These are phyloP conservation scores for Idaea aversata DNA, from an alignment of 2,888 invertebrate genomes.

Conservation along the genomic window DNA sequence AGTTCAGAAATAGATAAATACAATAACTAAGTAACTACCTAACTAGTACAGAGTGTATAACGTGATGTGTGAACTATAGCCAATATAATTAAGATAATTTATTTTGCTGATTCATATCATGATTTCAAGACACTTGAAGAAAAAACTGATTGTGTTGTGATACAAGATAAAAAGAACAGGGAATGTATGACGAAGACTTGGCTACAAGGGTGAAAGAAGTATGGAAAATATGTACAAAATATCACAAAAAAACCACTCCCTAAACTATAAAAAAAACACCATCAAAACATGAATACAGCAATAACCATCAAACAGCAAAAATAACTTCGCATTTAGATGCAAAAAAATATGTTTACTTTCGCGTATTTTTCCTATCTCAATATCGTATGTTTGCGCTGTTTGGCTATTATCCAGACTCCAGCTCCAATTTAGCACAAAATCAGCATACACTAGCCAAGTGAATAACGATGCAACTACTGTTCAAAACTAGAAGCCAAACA, in stretches of 20 bases:
- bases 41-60: too few relatives aligned
- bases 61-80: too few relatives aligned
- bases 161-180: too few relatives aligned
- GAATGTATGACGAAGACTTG: too few relatives aligned
- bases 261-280: neutral
- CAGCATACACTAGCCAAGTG: neutral
- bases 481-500: neutral
- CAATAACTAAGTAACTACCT: too few relatives aligned
- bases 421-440: conserved; percentile 2
- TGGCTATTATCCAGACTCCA: conserved; percentile 22
- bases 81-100: too few relatives aligned
- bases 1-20: too few relatives aligned
- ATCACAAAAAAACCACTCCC: too few relatives aligned
- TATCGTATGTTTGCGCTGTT: conserved; percentile 14
- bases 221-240: too few relatives aligned
- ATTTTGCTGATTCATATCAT: too few relatives aligned
- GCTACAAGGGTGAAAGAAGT: neutral
- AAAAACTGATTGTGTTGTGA: too few relatives aligned
- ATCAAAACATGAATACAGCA: neutral
- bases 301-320: neutral
- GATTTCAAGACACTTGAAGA: too few relatives aligned
- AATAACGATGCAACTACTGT: neutral
- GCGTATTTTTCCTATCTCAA: neutral
- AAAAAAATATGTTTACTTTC: neutral
- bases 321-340: neutral